These are phyloP conservation scores for Microctenopoma steveboyesi DNA, from an alignment of 2,797 vertebrate species.

Conservation along the genomic window DNA sequence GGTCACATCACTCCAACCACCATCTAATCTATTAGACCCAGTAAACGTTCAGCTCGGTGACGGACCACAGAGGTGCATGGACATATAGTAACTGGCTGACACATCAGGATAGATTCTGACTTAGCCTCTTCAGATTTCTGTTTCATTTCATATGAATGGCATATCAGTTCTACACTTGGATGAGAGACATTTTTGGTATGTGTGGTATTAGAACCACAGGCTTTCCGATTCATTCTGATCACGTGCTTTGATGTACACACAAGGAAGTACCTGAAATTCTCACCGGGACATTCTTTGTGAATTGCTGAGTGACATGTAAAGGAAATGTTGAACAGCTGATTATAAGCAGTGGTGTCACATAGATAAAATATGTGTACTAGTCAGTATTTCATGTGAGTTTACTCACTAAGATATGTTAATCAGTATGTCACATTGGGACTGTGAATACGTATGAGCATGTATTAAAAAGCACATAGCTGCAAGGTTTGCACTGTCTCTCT, in stretches of 20 bases:
- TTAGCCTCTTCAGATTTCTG: not conserved
- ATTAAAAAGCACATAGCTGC: constrained; percentile 12
- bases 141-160: constrained; percentile 25
- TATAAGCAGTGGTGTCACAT: not conserved
- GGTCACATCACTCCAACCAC: constrained; percentile 36
- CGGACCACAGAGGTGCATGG: not conserved
- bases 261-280: constrained; percentile 14
- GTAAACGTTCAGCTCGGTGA: not conserved
- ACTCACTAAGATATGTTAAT: not conserved
- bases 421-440: not conserved
- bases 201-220: not conserved
- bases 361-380: not conserved
- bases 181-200: not conserved
- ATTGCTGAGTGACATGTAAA: constrained; percentile 1
- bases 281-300: rapidly evolving
- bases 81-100: not conserved
- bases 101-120: constrained; percentile 4
- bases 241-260: not conserved
- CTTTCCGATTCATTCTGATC: not conserved
- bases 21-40: not conserved
- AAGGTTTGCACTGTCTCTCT: constrained; percentile 14
- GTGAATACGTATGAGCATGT: not conserved
- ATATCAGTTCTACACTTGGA: not conserved
- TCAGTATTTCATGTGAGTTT: not conserved
- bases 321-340: not conserved